Evolutionary conservation across 2,888 invertebrate genomes (phyloP).

Genomic region (Leptura quadrifasciata): DNA sequence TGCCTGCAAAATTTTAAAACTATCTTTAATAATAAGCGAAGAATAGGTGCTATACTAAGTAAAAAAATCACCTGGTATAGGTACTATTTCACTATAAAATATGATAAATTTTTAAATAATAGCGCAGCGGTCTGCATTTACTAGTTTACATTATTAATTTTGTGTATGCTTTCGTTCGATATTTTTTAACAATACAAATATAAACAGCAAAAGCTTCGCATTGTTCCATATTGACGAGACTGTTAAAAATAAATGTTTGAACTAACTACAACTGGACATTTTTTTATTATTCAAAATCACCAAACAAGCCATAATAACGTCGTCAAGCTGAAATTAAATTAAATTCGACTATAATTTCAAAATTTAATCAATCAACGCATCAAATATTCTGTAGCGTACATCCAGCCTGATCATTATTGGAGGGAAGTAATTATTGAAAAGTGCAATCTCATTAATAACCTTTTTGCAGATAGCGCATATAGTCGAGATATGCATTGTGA

Average conservation of each 20-base stretch:
- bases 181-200: not conserved
- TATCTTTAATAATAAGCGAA: too few relatives aligned
- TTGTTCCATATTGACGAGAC: not conserved
- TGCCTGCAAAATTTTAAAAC: too few relatives aligned
- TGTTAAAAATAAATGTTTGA: not conserved
- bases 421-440: slow-evolving; percentile 2
- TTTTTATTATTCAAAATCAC: not conserved
- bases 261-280: not conserved
- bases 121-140: not conserved
- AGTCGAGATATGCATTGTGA: too few relatives aligned
- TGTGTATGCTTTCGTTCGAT: not conserved
- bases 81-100: too few relatives aligned
- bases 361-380: slow-evolving; percentile 34
- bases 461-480: not conserved
- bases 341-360: slow-evolving; percentile 12
- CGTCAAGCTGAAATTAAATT: slow-evolving; percentile 46
- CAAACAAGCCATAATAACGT: slow-evolving; percentile 22
- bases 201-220: not conserved
- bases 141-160: not conserved
- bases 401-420: not conserved
- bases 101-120: too few relatives aligned
- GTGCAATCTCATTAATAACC: not conserved
- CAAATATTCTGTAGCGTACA: slow-evolving; percentile 31
- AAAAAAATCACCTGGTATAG: too few relatives aligned
- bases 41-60: too few relatives aligned